Conservation (phyloP, 2,113 vertebrate species). For the Rhabdomys dilectus region DNA sequence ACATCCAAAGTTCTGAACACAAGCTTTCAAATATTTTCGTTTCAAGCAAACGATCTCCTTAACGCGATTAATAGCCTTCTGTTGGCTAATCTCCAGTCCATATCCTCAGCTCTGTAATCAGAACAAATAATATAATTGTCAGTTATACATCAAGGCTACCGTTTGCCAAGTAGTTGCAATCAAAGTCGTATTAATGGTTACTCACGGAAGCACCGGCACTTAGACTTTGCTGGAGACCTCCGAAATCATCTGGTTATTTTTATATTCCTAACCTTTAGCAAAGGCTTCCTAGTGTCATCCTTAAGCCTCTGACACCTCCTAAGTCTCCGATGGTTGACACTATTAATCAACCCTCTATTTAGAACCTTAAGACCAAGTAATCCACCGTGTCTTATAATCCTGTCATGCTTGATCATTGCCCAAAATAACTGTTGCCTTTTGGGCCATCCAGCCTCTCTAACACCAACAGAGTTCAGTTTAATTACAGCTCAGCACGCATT, state of each 20-base stretch:
- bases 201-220: background rate
- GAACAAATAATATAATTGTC: constrained; percentile 50
- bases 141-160: background rate
- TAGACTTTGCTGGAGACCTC: background rate
- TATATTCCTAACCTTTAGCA: background rate
- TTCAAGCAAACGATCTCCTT: background rate
- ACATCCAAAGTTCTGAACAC: background rate
- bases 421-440: constrained; percentile 23
- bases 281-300: background rate
- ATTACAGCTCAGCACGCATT: background rate
- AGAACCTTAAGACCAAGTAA: constrained; percentile 47
- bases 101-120: constrained; percentile 47
- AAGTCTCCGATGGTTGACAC: background rate
- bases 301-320: background rate
- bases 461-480: background rate
- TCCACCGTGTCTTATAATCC: background rate
- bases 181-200: background rate
- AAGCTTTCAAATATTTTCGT: constrained; percentile 29
- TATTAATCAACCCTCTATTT: constrained; percentile 47
- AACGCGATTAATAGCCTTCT: background rate
- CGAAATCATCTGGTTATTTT: constrained; percentile 45
- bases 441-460: background rate
- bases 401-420: background rate
- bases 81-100: background rate
- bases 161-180: constrained; percentile 18